phyloP scores from a whole-genome alignment of 2,797 vertebrate species.

The Acanthurus lineatus region DNA sequence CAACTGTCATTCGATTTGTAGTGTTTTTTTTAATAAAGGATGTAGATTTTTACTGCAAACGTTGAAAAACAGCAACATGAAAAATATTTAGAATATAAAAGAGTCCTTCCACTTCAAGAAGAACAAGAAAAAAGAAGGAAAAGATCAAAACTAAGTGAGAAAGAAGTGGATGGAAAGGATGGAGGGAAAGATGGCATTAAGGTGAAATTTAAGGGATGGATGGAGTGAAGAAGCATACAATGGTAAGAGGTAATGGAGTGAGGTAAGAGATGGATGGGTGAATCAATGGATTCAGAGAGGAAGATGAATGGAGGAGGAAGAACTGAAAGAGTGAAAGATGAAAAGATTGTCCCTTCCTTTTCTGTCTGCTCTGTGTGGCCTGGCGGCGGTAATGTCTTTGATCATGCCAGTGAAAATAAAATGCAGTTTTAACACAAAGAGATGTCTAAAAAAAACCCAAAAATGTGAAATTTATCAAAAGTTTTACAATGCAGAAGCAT shows the following conservation, averaged over 20 bases:
- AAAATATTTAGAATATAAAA: neutral
- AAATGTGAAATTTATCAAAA: neutral
- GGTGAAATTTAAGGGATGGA: slow-evolving; percentile 65
- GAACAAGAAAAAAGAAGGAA: slow-evolving; percentile 1
- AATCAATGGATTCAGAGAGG: slow-evolving; percentile 68
- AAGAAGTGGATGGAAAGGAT: slow-evolving; percentile 37
- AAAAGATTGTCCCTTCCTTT: slow-evolving; percentile 56
- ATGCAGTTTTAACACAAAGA: neutral
- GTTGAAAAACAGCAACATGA: neutral
- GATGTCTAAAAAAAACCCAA: neutral
- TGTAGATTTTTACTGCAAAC: neutral
- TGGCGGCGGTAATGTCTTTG: neutral
- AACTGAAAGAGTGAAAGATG: slow-evolving; percentile 66
- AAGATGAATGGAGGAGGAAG: slow-evolving; percentile 65
- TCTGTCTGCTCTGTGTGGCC: slow-evolving; percentile 25
- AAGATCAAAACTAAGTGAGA: slow-evolving; percentile 39
- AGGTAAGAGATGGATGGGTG: slow-evolving; percentile 72
- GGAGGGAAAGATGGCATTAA: slow-evolving; percentile 49
- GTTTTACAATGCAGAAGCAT: neutral
- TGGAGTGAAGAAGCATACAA: slow-evolving; percentile 53
- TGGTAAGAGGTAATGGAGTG: slow-evolving; percentile 75
- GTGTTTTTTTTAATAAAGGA: neutral
- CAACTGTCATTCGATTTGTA: neutral
- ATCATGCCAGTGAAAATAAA: slow-evolving; percentile 3
- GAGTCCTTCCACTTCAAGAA: neutral